Percentiles rank a stretch among this genome's conserved stretches.
Evolutionary conservation across 2,113 vertebrate genomes (phyloP).

Genomic region (Solenodon paradoxus): DNA sequence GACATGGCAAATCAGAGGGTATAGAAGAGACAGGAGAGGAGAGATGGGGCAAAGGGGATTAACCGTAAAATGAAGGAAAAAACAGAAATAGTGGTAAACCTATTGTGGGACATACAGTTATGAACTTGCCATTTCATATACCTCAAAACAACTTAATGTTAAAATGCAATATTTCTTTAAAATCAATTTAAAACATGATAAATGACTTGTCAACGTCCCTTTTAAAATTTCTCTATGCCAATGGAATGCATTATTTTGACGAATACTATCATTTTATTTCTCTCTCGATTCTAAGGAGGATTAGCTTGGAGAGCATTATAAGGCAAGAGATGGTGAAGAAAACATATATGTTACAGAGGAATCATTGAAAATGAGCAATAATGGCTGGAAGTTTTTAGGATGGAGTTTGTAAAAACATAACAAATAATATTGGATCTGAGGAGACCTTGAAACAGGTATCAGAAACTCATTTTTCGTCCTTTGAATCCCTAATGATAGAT

Average conservation of each 20-base stretch:
- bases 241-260: neutral
- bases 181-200: no score
- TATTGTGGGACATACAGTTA: no score
- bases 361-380: neutral
- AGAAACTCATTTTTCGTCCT: neutral
- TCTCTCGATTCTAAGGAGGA: neutral
- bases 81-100: no score
- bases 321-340: neutral
- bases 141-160: no score
- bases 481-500: neutral
- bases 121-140: no score
- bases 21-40: no score
- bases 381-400: neutral
- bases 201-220: neutral
- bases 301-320: neutral
- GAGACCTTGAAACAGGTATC: neutral
- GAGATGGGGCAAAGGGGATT: no score
- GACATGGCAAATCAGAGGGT: no score
- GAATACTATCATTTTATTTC: neutral
- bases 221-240: neutral
- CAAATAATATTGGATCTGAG: neutral
- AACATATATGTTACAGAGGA: neutral
- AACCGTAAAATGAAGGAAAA: no score
- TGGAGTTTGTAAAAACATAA: neutral
- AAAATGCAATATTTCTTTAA: no score